Evolutionary conservation across 2,888 invertebrate genomes (phyloP).

Genomic region (Sarcophaga rosellei): DNA sequence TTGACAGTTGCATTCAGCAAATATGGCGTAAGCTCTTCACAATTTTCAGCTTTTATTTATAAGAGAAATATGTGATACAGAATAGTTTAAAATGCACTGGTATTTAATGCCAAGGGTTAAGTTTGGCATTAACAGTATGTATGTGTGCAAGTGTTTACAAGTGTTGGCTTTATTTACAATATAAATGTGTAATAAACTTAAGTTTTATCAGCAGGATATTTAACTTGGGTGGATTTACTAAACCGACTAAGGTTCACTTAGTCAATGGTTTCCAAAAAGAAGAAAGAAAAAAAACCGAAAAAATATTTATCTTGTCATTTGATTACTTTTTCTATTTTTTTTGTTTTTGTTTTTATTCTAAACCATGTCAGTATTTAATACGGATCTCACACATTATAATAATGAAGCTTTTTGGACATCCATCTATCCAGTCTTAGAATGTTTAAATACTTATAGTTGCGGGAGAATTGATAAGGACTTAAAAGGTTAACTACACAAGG

Average conservation of each 20-base stretch:
- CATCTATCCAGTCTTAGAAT: background rate
- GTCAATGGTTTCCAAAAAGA: constrained; percentile 15
- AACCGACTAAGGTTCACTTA: constrained; percentile 39
- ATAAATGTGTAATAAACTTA: constrained; percentile 59
- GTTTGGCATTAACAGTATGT: no score
- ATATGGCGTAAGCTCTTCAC: no score
- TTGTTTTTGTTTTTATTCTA: constrained; percentile 47
- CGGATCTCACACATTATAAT: constrained; percentile 77
- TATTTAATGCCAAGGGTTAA: no score
- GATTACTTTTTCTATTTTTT: constrained; percentile 23
- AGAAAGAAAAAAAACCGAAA: background rate
- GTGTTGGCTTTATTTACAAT: background rate
- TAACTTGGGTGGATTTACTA: constrained; percentile 37
- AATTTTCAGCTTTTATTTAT: no score
- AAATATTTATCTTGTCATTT: background rate
- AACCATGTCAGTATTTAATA: constrained; percentile 74
- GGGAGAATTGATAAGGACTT: constrained; percentile 8
- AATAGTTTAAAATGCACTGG: no score
- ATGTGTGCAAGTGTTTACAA: background rate
- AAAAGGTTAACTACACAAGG: no score
- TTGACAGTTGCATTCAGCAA: no score
- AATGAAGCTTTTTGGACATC: constrained; percentile 63
- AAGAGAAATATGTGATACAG: no score
- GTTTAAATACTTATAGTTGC: background rate
- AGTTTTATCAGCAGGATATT: constrained; percentile 57